Evolutionary conservation across 2,888 invertebrate species (phyloP), one percentile per base, ranked within the genome.

Genomic region (Muschampia plurimacula): DNA sequence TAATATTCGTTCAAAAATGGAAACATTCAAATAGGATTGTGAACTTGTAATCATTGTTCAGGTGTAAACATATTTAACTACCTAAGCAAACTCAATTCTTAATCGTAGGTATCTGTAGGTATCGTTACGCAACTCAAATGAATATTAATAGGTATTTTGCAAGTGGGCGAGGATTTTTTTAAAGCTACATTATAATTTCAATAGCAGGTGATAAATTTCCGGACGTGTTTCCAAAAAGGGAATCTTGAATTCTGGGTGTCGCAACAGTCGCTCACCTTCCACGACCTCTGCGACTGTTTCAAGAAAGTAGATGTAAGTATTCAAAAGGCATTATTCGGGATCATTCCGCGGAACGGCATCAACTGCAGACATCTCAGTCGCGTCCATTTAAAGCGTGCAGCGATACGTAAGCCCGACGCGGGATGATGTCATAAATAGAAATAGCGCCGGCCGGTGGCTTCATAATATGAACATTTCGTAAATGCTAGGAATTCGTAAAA

Each of bases 361-460:
- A 86, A 89, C 90, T 91, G 91, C 90, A 94, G 91, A 91, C 92
- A 89, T 92, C 91, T 92, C 89, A 88, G 88, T 86, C 90, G 89
- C 86, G 89, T 91, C 95, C 95, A 95, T 95, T 95, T 95, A 95
- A 95, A 95, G 95, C 93, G 92, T 91, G 94, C 93, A 91, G 89
- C 93, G 93, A 92, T 93, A 94, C 95, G 94, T 93, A 93, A 94
- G 91, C 89, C 90, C 90, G 91, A 90, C 89, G 89, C 91, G 86
- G 86, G 89, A 91, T 95, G 95, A 95, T 95, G 95, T 95, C 95
- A 95, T 94, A 89, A 90, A 93, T 93, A 93, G 93, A 95, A 95
- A 95, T 95, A 95, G 95, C 52, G 41, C 88, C 90, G 83, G 86
- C 86, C 87, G 88, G 86, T 86, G 86, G 87, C 84, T 86, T 80